Conservation (phyloP, 2,888 invertebrate genomes). For the Neocrepidodera transversa region DNA sequence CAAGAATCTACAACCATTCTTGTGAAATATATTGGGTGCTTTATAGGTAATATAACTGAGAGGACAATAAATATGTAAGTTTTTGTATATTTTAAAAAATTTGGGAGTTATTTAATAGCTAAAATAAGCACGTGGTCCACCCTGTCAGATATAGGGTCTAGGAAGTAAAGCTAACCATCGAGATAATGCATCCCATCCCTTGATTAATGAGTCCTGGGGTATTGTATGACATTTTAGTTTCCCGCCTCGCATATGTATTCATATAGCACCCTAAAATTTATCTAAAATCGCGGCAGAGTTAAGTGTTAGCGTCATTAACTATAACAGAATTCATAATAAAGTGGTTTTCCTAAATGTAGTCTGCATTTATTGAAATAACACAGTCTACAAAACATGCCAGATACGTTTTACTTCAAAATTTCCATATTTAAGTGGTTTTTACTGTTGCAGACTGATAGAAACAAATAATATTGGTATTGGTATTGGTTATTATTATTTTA, state of each 20-base stretch:
- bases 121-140: background rate
- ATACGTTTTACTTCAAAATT: slow-evolving; percentile 26
- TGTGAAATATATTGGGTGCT: too few species aligned
- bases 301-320: slow-evolving; percentile 49
- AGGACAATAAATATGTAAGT: too few species aligned
- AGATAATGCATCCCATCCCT: slow-evolving; percentile 55
- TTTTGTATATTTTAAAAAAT: too few species aligned
- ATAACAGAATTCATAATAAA: slow-evolving; percentile 46
- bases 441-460: too few species aligned
- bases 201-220: slow-evolving; percentile 54
- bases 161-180: slow-evolving; percentile 37
- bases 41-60: too few species aligned
- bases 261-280: slow-evolving; percentile 45
- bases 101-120: too few species aligned
- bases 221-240: slow-evolving; percentile 51
- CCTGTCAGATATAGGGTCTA: background rate
- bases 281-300: slow-evolving; percentile 45
- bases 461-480: too few species aligned
- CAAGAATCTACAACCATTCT: too few species aligned
- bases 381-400: slow-evolving; percentile 36
- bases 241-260: slow-evolving; percentile 46
- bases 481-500: too few species aligned
- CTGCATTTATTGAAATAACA: slow-evolving; percentile 35
- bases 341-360: slow-evolving; percentile 42
- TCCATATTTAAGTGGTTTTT: slow-evolving; percentile 26